phyloP scores from a whole-genome alignment of 2,888 invertebrate species.

The Labia minor region DNA sequence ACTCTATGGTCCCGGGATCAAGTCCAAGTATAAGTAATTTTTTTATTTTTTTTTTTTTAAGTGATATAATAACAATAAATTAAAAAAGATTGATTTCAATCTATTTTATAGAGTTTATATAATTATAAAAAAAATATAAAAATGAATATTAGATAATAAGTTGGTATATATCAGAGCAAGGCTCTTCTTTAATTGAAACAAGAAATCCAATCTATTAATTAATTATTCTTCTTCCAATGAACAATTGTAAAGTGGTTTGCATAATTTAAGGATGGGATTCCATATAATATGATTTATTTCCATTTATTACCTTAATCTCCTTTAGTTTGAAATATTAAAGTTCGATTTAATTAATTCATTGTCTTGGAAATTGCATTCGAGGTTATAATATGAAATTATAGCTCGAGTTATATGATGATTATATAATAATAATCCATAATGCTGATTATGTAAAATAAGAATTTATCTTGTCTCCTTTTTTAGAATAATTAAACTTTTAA shows the following conservation, averaged over 20 bases:
- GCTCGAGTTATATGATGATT: conserved; percentile 25
- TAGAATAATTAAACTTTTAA: background rate
- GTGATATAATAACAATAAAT: too few species aligned
- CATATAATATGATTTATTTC: background rate
- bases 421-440: conserved; percentile 28
- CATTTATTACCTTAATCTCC: background rate
- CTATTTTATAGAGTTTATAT: too few species aligned
- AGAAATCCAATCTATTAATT: too few species aligned
- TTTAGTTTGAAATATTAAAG: conserved; percentile 19
- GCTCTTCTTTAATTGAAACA: too few species aligned
- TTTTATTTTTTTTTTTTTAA: too few species aligned
- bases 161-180: too few species aligned
- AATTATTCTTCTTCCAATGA: too few species aligned
- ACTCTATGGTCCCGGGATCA: too few species aligned
- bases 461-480: conserved; percentile 5
- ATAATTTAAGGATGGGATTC: background rate
- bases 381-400: conserved; percentile 27
- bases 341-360: conserved; percentile 20
- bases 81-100: too few species aligned
- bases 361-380: conserved; percentile 23
- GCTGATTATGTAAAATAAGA: conserved; percentile 22
- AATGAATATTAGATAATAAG: too few species aligned
- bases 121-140: too few species aligned
- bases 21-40: too few species aligned
- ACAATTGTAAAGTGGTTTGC: background rate